phyloP scores from a whole-genome alignment of 2,113 vertebrate species.

The Hemiprocne comata region DNA sequence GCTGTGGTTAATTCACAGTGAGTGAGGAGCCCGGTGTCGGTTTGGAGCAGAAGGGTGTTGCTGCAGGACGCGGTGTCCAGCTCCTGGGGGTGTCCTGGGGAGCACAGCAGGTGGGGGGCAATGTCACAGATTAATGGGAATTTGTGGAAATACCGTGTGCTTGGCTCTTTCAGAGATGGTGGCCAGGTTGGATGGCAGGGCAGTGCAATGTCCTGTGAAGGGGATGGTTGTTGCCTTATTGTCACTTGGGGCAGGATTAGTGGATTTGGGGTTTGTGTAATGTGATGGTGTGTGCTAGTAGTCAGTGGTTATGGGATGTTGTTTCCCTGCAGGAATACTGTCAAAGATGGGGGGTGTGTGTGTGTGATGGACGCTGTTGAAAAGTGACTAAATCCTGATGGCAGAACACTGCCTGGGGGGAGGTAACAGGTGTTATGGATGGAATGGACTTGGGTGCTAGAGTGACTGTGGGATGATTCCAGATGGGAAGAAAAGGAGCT shows the following conservation, averaged over 20 bases:
- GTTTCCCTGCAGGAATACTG: background rate
- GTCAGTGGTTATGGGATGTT: no score
- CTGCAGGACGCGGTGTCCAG: no score
- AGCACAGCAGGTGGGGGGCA: no score
- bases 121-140: no score
- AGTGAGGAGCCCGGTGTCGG: background rate
- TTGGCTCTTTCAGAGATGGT: no score
- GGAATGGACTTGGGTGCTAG: background rate
- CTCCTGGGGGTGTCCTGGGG: no score
- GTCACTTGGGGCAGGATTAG: background rate
- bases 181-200: no score
- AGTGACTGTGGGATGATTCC: rapidly evolving
- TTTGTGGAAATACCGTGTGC: no score
- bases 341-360: background rate
- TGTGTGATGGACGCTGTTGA: no score
- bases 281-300: no score
- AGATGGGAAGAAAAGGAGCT: background rate
- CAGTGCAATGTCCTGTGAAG: no score
- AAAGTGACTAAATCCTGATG: rapidly evolving
- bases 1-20: background rate
- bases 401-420: background rate
- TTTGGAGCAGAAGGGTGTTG: background rate
- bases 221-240: no score
- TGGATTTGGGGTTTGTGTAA: rapidly evolving
- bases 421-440: rapidly evolving